Evolutionary conservation across 2,113 vertebrate genomes (phyloP).

Genomic region (Dicentrarchus labrax): DNA sequence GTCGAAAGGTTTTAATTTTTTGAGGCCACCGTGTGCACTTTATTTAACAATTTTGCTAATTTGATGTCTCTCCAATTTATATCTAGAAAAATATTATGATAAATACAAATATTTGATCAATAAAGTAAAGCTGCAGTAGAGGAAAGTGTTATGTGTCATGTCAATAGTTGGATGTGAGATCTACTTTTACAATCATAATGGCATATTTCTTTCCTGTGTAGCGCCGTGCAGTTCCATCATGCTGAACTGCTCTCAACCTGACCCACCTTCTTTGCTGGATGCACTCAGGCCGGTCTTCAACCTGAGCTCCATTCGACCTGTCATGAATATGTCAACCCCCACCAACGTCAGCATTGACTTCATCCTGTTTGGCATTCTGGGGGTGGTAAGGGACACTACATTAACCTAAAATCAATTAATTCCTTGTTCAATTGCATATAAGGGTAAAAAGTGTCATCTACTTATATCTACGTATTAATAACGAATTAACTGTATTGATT

Average conservation of each 20-base stretch:
- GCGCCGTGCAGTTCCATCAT: slow-evolving; percentile 21
- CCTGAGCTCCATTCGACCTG: slow-evolving; percentile 64
- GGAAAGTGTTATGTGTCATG: too few species aligned
- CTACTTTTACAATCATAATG: not conserved
- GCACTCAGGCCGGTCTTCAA: slow-evolving; percentile 63
- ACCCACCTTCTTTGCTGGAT: slow-evolving; percentile 48
- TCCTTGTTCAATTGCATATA: not conserved
- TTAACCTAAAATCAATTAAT: not conserved
- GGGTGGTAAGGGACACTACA: slow-evolving; percentile 68
- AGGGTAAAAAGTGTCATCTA: not conserved
- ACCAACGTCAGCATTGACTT: slow-evolving; percentile 41
- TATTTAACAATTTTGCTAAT: not conserved
- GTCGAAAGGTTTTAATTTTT: too few species aligned
- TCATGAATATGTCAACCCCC: slow-evolving; percentile 32
- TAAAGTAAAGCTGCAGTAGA: too few species aligned
- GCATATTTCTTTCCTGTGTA: not conserved
- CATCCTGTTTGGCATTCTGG: slow-evolving; percentile 74
- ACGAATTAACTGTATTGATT: too few species aligned
- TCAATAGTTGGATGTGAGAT: too few species aligned
- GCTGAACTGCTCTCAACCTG: slow-evolving; percentile 55
- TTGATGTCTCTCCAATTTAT: not conserved
- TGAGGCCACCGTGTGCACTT: not conserved
- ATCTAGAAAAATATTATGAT: not conserved
- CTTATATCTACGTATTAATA: not conserved
- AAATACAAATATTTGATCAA: not conserved